A percentile compares a stretch with the other conserved stretches of the same genome.
Evolutionary conservation across 2,797 vertebrate genomes (phyloP).

Genomic region (Neosalanx taihuensis): DNA sequence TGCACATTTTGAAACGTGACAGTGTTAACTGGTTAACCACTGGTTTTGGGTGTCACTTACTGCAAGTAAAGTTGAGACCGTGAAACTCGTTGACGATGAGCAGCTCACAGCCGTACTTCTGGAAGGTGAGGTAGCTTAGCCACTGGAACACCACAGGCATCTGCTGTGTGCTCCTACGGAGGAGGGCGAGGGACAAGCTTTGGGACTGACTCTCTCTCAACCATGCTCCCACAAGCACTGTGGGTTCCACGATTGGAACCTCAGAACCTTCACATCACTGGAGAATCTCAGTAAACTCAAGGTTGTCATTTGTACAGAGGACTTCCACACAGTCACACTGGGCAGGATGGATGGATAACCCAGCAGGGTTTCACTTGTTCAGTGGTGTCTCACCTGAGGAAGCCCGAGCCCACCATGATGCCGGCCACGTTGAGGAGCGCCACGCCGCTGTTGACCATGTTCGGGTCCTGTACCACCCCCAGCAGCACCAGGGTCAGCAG

Average conservation of each 20-base stretch:
- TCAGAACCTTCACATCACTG: too few species aligned
- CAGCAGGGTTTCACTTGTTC: neutral
- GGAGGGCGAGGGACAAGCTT: neutral
- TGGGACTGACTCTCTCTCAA: neutral
- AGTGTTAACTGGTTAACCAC: neutral
- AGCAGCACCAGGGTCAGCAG: constrained; percentile 83
- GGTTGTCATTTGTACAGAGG: neutral
- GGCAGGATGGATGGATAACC: neutral
- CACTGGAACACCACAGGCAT: constrained; percentile 87
- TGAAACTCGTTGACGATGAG: constrained; percentile 93
- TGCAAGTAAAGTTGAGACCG: constrained; percentile 86
- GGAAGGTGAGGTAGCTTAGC: constrained; percentile 91
- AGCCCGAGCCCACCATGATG: constrained; percentile 85
- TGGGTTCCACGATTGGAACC: too few species aligned
- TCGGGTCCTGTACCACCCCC: constrained; percentile 86
- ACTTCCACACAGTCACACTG: neutral
- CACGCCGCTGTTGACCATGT: constrained; percentile 86
- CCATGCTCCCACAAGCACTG: neutral
- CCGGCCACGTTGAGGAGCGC: constrained; percentile 88
- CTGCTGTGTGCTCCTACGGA: constrained; percentile 79
- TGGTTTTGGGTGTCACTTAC: constrained; percentile 72
- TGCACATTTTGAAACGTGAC: neutral
- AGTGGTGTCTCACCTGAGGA: constrained; percentile 80
- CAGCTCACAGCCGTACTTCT: constrained; percentile 92
- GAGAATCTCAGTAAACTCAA: too few species aligned